Conservation (phyloP, 2,888 invertebrate genomes). For the Gymnoscelis rufifasciata region DNA sequence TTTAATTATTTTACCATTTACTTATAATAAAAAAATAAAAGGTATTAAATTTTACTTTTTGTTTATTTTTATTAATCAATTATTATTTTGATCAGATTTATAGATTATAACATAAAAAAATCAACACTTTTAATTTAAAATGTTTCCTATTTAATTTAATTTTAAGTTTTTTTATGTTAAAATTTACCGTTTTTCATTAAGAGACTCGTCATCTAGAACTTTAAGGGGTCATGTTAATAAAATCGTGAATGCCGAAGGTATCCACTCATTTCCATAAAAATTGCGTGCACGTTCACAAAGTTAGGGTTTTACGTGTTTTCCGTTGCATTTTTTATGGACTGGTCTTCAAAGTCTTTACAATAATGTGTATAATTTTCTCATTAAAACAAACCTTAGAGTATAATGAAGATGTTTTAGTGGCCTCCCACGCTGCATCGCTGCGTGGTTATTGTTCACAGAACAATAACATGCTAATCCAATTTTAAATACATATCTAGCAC, state of each 20-base stretch:
- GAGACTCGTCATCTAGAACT: conserved; percentile 5
- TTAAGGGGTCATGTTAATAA: conserved; percentile 2
- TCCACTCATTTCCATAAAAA: conserved; percentile 17
- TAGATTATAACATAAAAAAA: background rate
- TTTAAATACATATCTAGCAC: conserved; percentile 14
- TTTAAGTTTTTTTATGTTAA: background rate
- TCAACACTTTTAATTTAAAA: background rate
- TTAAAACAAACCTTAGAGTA: conserved; percentile 23
- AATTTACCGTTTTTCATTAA: conserved; percentile 12
- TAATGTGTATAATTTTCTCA: conserved; percentile 6
- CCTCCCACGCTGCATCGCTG: conserved; percentile 27
- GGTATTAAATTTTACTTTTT: too few relatives aligned
- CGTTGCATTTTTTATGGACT: background rate
- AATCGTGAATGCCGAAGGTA: conserved; percentile 1
- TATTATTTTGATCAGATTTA: too few relatives aligned
- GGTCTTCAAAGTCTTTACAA: background rate
- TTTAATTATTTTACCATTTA: too few relatives aligned
- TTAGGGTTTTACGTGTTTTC: conserved; percentile 3
- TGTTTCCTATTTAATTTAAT: too few relatives aligned
- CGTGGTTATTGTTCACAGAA: conserved; percentile 38
- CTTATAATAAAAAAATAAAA: too few relatives aligned
- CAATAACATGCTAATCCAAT: conserved; percentile 31
- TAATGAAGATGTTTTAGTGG: conserved; percentile 31
- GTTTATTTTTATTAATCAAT: too few relatives aligned
- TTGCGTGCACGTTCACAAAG: background rate